Evolutionary conservation across 1,140 invertebrate genomes (phyloP), one percentile per base, ranked within the genome.

Genomic region (Nasonia vitripennis): DNA sequence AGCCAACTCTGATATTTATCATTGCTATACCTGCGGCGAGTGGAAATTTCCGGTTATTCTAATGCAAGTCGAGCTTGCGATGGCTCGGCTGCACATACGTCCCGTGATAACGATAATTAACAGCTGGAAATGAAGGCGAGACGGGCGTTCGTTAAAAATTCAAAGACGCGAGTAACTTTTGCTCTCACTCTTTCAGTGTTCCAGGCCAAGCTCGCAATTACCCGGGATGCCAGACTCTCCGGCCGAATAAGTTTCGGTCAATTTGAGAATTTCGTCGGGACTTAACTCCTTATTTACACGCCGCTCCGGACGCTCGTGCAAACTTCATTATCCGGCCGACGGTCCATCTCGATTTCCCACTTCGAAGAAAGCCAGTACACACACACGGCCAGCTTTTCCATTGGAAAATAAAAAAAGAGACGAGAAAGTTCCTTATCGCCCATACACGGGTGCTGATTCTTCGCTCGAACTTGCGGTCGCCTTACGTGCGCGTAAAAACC

Each of bases 321-420:
- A 78, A 78, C 27, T 9, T 67, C 23, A 27, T 67, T 62, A 78
- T 67, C 10, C 55, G n/a, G 34, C 0, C n/a, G 55, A 41, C 67
- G 48, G 27, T 79, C 20, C 55, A 67, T 68, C 31, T 20, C 34
- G 67, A 79, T 79, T 68, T 68, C 20, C 17, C 5, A 9, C 67
- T 27, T 68, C 68, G 9, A 23, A 17, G 11, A 17, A 55, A 55
- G 51, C 5, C 51, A 55, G 11, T 55, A 81, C 37, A 41, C 20
- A 70, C 79, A 31, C 70, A 6, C 1, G 23, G 68, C 23, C 11
- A 7, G 68, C 20, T 81, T 81, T 81, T 51, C 41, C 23, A 27
- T 82, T 81, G 62, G 23, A 41, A 41, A 74, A 37, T 37, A 74
- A 74, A 74, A 74, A 74, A 74, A 74, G 74, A 74, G 10, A 14